A percentile compares a stretch with the other conserved stretches of the same genome.
Conservation (phyloP, 2,797 vertebrate species). For the Anas georgica region DNA sequence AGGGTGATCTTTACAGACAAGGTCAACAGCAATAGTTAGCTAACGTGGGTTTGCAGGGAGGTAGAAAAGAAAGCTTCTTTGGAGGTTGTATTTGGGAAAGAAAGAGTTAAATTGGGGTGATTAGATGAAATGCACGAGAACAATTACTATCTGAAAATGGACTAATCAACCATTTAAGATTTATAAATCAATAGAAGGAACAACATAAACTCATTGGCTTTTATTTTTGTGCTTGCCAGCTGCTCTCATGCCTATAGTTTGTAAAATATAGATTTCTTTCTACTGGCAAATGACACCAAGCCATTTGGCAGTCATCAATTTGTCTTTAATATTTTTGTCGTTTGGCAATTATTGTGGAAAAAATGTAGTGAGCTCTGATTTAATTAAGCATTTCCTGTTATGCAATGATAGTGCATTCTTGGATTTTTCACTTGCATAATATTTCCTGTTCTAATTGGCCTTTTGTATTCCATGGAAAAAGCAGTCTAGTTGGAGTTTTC, state of each 20-base stretch:
- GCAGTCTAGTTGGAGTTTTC: constrained; percentile 74
- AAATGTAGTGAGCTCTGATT: constrained; percentile 77
- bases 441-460: constrained; percentile 82
- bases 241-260: constrained; percentile 76
- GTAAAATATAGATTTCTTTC: constrained; percentile 73
- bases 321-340: constrained; percentile 79
- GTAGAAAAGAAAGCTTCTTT: neutral
- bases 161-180: constrained; percentile 70
- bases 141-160: constrained; percentile 64
- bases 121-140: constrained; percentile 41
- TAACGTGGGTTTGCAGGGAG: neutral
- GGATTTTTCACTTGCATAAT: constrained; percentile 77
- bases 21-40: neutral
- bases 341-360: constrained; percentile 80
- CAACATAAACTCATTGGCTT: constrained; percentile 64
- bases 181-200: constrained; percentile 73
- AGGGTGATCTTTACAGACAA: neutral
- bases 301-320: constrained; percentile 80
- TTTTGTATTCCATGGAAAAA: constrained; percentile 76
- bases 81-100: constrained; percentile 7
- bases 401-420: constrained; percentile 74
- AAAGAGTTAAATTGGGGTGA: constrained; percentile 33
- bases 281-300: constrained; percentile 74
- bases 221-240: constrained; percentile 70
- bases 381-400: constrained; percentile 84